Evolutionary conservation across 2,113 vertebrate species (phyloP).

Genomic region (Gadus macrocephalus): DNA sequence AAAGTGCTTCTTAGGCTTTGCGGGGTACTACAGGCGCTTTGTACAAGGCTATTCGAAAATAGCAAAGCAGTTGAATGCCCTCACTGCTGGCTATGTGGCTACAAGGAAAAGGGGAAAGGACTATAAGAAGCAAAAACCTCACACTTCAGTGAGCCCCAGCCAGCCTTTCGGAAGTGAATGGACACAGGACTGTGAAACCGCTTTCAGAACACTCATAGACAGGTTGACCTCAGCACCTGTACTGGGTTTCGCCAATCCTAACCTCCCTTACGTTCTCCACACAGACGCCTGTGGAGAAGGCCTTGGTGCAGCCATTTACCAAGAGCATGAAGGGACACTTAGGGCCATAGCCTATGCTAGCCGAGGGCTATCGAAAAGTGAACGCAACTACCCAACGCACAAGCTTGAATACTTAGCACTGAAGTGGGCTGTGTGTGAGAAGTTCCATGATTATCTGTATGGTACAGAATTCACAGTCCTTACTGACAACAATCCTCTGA

Average conservation of each 20-base stretch:
- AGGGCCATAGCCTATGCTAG: constrained; percentile 11
- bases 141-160: background rate
- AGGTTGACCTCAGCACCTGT: background rate
- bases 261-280: constrained; percentile 5
- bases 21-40: constrained; percentile 4
- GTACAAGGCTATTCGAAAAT: constrained; percentile 1
- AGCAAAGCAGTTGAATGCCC: background rate
- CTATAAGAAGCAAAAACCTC: too few species aligned
- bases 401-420: constrained; percentile 13
- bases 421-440: constrained; percentile 15
- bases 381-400: constrained; percentile 14
- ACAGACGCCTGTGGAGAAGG: background rate
- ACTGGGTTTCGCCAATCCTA: too few species aligned
- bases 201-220: constrained; percentile 12
- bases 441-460: constrained; percentile 12
- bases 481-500: constrained; percentile 13
- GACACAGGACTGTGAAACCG: background rate
- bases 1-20: background rate
- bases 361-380: constrained; percentile 9
- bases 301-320: constrained; percentile 3
- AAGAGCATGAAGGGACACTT: constrained; percentile 12
- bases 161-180: background rate
- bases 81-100: background rate
- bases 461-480: background rate
- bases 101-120: background rate